Percentiles rank a stretch among this genome's conserved stretches.
Conservation (phyloP, 2,797 vertebrate genomes). For the Glyptemys insculpta region DNA sequence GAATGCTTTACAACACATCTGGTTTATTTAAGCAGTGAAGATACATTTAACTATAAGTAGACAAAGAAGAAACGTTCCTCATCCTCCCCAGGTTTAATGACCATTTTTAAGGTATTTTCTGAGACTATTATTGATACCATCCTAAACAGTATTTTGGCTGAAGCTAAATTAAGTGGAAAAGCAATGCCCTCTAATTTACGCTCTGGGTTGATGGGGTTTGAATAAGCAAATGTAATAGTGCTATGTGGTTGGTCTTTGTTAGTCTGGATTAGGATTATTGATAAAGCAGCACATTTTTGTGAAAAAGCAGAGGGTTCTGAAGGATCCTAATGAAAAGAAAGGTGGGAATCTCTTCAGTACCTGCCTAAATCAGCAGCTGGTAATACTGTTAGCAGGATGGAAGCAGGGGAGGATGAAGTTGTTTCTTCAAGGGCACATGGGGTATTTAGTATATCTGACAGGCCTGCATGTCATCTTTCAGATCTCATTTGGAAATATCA, state of each 20-base stretch:
- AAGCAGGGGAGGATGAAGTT: neutral
- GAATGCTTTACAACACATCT: neutral
- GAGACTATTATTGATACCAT: neutral
- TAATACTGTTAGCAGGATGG: neutral
- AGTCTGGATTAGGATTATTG: neutral
- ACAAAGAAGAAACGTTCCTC: neutral
- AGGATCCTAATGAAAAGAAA: neutral
- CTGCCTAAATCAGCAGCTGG: neutral
- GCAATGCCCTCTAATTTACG: neutral
- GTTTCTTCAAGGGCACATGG: neutral
- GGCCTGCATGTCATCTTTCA: neutral
- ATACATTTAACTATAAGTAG: neutral
- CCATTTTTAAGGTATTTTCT: neutral
- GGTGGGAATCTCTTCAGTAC: neutral
- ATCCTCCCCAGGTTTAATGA: neutral
- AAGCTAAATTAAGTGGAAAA: neutral
- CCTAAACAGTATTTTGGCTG: neutral
- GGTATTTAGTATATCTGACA: neutral
- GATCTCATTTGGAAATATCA: neutral
- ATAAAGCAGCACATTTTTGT: neutral
- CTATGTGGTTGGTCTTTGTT: neutral
- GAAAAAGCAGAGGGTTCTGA: neutral
- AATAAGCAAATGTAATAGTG: neutral
- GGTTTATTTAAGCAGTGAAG: neutral
- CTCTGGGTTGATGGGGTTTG: neutral